These are phyloP conservation scores for Oscheius myriophilus DNA, from an alignment of 2,888 invertebrate genomes.

Conservation along the genomic window DNA sequence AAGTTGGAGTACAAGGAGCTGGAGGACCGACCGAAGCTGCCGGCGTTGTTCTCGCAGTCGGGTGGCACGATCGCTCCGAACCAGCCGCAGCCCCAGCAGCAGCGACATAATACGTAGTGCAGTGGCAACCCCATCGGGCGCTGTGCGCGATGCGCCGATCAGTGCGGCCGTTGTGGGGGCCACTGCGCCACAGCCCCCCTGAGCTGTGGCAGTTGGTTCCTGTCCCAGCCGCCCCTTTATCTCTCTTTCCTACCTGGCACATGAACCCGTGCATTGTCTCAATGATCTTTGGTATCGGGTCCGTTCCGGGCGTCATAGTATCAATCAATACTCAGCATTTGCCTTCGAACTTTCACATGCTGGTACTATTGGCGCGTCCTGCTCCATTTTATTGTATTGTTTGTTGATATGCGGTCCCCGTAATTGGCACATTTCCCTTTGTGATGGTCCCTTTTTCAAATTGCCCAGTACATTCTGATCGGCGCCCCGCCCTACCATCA, in stretches of 20 bases:
- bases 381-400: constrained; percentile 16
- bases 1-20: constrained; percentile 98
- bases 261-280: constrained; percentile 29
- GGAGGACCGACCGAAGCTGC: constrained; percentile 83
- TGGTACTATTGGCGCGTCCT: constrained; percentile 29
- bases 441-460: constrained; percentile 15
- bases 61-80: neutral
- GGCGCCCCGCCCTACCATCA: constrained; percentile 3
- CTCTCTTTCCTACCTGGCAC: constrained; percentile 27
- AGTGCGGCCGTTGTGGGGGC: too few species aligned
- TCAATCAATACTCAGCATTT: constrained; percentile 26
- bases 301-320: constrained; percentile 28
- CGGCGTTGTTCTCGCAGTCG: constrained; percentile 30
- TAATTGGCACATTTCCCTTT: neutral
- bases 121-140: constrained; percentile 25
- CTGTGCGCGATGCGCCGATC: neutral
- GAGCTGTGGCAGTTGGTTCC: neutral
- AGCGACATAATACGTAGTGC: constrained; percentile 26
- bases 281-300: constrained; percentile 31
- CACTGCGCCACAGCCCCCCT: neutral
- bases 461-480: constrained; percentile 13
- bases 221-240: neutral
- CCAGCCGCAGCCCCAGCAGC: constrained; percentile 9
- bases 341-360: constrained; percentile 21
- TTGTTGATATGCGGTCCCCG: constrained; percentile 19